A percentile compares a stretch with the other conserved stretches of the same genome.
Conservation (phyloP, 2,888 invertebrate species). For the Chaitophorus viminalis region DNA sequence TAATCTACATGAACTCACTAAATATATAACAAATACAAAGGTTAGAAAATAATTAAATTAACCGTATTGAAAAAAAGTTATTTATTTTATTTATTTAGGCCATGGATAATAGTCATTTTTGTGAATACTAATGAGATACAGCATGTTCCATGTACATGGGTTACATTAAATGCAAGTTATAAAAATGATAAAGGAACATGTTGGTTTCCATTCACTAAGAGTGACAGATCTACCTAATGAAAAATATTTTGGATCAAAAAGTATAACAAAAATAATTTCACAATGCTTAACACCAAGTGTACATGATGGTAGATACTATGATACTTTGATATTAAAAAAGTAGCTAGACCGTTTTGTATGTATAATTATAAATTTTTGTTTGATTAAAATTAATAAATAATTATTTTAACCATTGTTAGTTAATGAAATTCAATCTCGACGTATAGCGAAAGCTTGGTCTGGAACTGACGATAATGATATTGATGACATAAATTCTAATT, state of each 20-base stretch:
- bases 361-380: not conserved
- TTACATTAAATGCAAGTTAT: not conserved
- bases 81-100: not conserved
- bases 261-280: not conserved
- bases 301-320: slow-evolving; percentile 13
- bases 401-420: no score
- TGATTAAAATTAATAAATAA: not conserved
- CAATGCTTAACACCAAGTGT: not conserved
- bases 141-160: not conserved
- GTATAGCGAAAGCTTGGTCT: no score
- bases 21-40: no score
- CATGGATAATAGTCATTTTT: not conserved
- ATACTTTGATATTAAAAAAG: slow-evolving; percentile 1
- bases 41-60: not conserved
- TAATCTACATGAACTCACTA: not conserved
- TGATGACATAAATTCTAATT: no score
- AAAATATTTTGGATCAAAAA: not conserved
- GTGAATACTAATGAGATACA: slow-evolving; percentile 11
- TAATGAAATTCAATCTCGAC: no score
- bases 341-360: slow-evolving; percentile 6
- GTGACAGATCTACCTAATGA: not conserved
- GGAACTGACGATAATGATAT: no score
- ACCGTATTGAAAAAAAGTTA: not conserved
- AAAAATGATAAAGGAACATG: not conserved
- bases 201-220: slow-evolving; percentile 9